Conservation (phyloP, 2,113 vertebrate genomes). For the Elachura formosa region DNA sequence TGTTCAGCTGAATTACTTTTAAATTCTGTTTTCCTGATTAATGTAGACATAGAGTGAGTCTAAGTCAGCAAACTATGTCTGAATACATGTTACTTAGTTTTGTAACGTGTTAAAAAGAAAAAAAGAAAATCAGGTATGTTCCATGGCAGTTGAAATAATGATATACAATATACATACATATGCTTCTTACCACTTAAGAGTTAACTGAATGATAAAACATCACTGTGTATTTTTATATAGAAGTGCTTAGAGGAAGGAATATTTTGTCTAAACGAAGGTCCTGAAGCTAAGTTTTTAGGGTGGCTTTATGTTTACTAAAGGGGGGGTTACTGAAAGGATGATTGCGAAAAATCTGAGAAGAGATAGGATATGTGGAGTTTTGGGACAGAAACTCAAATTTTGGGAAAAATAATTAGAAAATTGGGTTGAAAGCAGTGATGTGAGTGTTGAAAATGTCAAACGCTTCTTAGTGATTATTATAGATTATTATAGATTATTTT, state of each 20-base stretch:
- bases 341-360: not conserved
- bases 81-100: not conserved
- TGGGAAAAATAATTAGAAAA: not conserved
- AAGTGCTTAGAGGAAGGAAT: not conserved
- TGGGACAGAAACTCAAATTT: not conserved
- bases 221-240: not conserved
- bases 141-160: not conserved
- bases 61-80: not conserved
- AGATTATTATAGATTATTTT: not conserved
- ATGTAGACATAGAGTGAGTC: not conserved
- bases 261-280: not conserved
- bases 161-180: too few species aligned
- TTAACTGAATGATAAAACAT: not conserved
- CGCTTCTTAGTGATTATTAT: not conserved
- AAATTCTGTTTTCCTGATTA: not conserved
- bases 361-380: not conserved
- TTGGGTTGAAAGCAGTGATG: not conserved
- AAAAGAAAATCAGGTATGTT: not conserved
- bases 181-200: not conserved
- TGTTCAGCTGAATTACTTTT: not conserved
- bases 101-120: not conserved
- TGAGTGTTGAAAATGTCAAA: not conserved
- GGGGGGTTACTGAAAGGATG: not conserved
- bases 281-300: not conserved
- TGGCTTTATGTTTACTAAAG: not conserved